Evolutionary conservation across 2,113 vertebrate genomes (phyloP).

Genomic region (Scolopax mira): DNA sequence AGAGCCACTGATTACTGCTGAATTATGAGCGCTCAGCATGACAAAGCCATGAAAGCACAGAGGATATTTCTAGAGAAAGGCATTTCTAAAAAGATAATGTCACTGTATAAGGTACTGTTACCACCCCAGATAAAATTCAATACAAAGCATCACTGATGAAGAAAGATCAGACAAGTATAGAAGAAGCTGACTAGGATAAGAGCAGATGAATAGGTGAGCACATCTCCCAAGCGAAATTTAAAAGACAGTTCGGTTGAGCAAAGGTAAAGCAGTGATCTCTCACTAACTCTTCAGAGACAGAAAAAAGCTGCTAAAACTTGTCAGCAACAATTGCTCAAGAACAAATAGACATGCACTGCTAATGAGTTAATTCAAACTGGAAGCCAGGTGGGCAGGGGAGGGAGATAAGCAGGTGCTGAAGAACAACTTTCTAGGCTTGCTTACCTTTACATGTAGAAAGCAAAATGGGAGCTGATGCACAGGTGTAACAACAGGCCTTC

Average conservation of each 20-base stretch:
- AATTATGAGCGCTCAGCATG: constrained; percentile 20
- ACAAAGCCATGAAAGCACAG: background rate
- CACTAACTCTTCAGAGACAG: background rate
- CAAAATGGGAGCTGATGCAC: background rate
- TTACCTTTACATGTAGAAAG: background rate
- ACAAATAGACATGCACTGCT: background rate
- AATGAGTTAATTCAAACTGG: background rate
- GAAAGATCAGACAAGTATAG: background rate
- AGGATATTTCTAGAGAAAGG: constrained; percentile 18
- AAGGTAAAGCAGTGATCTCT: background rate
- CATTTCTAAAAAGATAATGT: constrained; percentile 31
- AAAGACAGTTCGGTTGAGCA: background rate
- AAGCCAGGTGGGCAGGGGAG: background rate
- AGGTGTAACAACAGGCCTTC: accelerated
- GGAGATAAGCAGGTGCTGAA: background rate
- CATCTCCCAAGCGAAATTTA: background rate
- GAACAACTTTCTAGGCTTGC: background rate
- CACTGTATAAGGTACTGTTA: background rate
- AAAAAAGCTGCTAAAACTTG: background rate
- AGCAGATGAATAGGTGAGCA: background rate
- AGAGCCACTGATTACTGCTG: background rate
- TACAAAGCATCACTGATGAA: background rate
- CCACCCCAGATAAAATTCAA: background rate
- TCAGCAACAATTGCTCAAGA: background rate
- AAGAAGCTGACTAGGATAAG: background rate